phyloP scores from a whole-genome alignment of 2,888 invertebrate genomes.

The Netelia inedita region DNA sequence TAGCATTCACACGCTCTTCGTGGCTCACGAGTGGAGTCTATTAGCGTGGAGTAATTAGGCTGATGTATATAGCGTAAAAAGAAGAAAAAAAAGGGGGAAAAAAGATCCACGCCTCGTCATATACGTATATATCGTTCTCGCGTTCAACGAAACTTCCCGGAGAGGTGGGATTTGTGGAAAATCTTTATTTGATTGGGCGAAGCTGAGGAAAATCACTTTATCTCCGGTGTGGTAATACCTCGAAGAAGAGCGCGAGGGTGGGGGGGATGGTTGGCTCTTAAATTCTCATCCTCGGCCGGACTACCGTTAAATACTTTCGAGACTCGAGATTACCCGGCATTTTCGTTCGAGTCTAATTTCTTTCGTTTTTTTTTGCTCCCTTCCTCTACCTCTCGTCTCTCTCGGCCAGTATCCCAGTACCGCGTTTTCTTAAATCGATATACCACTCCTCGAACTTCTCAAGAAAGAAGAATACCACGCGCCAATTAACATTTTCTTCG shows the following conservation, averaged over 20 bases:
- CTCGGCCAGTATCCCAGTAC: slow-evolving; percentile 19
- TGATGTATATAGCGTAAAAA: slow-evolving; percentile 16
- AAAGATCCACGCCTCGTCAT: slow-evolving; percentile 5
- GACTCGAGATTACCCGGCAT: slow-evolving; percentile 63
- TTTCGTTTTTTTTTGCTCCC: slow-evolving; percentile 29
- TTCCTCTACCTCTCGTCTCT: slow-evolving; percentile 15
- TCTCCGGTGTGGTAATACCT: slow-evolving; percentile 46
- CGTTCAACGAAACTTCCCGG: slow-evolving; percentile 34
- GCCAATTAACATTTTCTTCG: slow-evolving; percentile 67
- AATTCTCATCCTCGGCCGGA: slow-evolving; percentile 58
- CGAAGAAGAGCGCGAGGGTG: neutral
- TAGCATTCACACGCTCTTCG: slow-evolving; percentile 38
- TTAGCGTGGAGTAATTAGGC: slow-evolving; percentile 55
- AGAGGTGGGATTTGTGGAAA: slow-evolving; percentile 58
- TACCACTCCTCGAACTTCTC: slow-evolving; percentile 23
- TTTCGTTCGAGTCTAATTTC: slow-evolving; percentile 47
- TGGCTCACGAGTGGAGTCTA: slow-evolving; percentile 45
- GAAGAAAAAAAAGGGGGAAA: neutral
- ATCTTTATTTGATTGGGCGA: slow-evolving; percentile 66
- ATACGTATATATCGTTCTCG: neutral
- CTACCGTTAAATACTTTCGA: slow-evolving; percentile 66
- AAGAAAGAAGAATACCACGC: slow-evolving; percentile 44
- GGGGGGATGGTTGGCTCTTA: slow-evolving; percentile 39
- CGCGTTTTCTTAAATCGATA: slow-evolving; percentile 47
- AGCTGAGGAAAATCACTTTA: slow-evolving; percentile 64